Conservation (phyloP, 2,888 invertebrate species). For the Helicoverpa assulta region DNA sequence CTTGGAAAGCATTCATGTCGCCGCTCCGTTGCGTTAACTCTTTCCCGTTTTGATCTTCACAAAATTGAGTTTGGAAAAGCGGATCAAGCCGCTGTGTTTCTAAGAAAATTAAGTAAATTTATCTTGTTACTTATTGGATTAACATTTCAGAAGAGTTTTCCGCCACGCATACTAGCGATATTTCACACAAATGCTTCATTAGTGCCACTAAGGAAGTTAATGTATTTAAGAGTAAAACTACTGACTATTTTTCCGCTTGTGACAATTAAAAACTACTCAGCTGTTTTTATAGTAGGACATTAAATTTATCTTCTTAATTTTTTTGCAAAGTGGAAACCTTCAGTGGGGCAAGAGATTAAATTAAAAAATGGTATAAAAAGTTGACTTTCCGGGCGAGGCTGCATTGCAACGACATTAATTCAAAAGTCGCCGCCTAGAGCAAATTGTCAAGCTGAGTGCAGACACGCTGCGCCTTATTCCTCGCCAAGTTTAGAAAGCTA, state of each 20-base stretch:
- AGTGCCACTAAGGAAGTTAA: conserved; percentile 15
- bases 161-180: conserved; percentile 22
- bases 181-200: conserved; percentile 28
- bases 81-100: conserved; percentile 59
- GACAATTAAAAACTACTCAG: conserved; percentile 61
- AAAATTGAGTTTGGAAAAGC: conserved; percentile 67
- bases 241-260: conserved; percentile 33
- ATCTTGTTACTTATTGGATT: conserved; percentile 56
- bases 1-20: conserved; percentile 76
- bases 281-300: conserved; percentile 58
- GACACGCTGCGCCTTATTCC: conserved; percentile 50
- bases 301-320: conserved; percentile 63
- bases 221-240: conserved; percentile 35
- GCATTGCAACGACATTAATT: conserved; percentile 72
- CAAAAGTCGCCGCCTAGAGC: conserved; percentile 67
- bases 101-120: conserved; percentile 56
- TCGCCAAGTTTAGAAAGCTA: conserved; percentile 60
- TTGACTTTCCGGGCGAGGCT: conserved; percentile 62
- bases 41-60: conserved; percentile 70
- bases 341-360: conserved; percentile 64
- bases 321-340: conserved; percentile 59
- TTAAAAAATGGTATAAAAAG: conserved; percentile 67
- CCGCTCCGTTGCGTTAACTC: conserved; percentile 71
- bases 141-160: conserved; percentile 39
- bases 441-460: conserved; percentile 67